Conservation (phyloP, 2,888 invertebrate genomes). For the Diaphora mendica region DNA sequence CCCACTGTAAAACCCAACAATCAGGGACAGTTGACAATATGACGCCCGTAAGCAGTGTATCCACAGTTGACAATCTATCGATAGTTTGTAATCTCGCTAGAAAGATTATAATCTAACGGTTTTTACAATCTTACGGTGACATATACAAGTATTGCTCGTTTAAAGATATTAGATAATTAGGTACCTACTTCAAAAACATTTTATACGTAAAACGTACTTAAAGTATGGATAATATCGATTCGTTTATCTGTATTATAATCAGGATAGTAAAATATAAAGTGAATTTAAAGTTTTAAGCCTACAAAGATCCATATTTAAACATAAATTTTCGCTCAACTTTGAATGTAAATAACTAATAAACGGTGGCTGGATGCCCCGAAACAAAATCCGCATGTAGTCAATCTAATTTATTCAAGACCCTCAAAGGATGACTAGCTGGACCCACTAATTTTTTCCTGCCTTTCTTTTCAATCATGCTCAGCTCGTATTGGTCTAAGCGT, state of each 20-base stretch:
- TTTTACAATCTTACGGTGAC: too few relatives aligned
- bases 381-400: not conserved
- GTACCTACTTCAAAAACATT: not conserved
- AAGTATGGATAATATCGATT: not conserved
- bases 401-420: not conserved
- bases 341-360: conserved; percentile 3
- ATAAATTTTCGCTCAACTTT: not conserved
- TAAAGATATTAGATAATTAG: too few relatives aligned
- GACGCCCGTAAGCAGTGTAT: too few relatives aligned
- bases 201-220: not conserved
- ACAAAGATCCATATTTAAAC: not conserved
- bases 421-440: not conserved
- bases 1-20: too few relatives aligned
- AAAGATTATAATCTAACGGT: too few relatives aligned
- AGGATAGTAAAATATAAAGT: not conserved
- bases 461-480: too few relatives aligned
- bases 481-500: too few relatives aligned
- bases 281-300: not conserved
- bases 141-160: too few relatives aligned
- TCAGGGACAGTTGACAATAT: too few relatives aligned
- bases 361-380: not conserved
- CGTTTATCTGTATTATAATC: not conserved
- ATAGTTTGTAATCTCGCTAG: too few relatives aligned
- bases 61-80: too few relatives aligned
- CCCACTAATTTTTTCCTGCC: too few relatives aligned